phyloP scores from a whole-genome alignment of 2,113 vertebrate species.

The Polypterus bichir region DNA sequence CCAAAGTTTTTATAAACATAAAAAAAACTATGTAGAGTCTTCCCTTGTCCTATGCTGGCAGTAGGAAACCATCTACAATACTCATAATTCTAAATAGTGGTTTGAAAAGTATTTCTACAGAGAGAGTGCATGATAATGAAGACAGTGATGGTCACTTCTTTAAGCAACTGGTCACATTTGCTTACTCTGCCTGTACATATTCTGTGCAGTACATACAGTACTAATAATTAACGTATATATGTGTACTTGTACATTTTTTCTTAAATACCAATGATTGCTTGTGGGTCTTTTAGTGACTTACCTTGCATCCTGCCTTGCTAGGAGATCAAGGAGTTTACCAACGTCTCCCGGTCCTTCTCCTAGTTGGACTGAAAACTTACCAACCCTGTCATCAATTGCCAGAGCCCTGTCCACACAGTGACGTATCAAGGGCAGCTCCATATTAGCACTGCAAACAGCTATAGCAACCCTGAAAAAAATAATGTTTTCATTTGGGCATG shows the following conservation, averaged over 20 bases:
- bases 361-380: constrained; percentile 63
- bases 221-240: neutral
- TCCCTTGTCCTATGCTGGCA: too few relatives aligned
- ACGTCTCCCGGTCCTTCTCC: constrained; percentile 61
- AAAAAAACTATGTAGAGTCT: too few relatives aligned
- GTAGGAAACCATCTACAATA: too few relatives aligned
- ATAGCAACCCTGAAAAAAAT: constrained; percentile 60
- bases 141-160: too few relatives aligned
- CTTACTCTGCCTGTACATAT: too few relatives aligned
- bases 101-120: too few relatives aligned
- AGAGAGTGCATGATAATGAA: too few relatives aligned
- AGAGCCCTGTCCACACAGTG: constrained; percentile 67
- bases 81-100: too few relatives aligned
- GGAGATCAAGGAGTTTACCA: constrained; percentile 66
- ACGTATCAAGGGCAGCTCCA: constrained; percentile 61
- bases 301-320: constrained; percentile 72
- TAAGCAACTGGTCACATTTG: too few relatives aligned
- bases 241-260: neutral
- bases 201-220: too few relatives aligned
- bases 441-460: constrained; percentile 67
- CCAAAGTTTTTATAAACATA: too few relatives aligned
- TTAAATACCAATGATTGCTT: neutral
- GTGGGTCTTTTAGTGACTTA: constrained; percentile 22
- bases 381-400: constrained; percentile 61
- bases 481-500: too few relatives aligned